Evolutionary conservation across 2,888 invertebrate genomes (phyloP).

Genomic region (Drosophila anomalipes): DNA sequence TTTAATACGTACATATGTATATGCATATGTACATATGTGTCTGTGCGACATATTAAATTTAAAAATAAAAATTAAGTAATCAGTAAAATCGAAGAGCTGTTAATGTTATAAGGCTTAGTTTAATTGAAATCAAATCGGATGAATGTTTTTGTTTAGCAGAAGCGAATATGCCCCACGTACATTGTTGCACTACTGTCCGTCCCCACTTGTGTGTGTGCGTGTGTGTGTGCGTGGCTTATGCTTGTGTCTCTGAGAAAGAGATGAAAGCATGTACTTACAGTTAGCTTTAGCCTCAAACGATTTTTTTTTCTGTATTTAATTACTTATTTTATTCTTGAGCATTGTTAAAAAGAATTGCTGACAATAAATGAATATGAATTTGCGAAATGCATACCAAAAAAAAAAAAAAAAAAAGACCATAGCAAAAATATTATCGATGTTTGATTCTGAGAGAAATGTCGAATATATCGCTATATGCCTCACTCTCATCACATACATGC

Average conservation of each 20-base stretch:
- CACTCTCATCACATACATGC: constrained; percentile 24
- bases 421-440: constrained; percentile 1
- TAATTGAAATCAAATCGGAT: constrained; percentile 29
- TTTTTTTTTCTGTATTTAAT: not conserved
- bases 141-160: constrained; percentile 27
- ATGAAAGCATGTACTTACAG: constrained; percentile 42
- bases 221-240: constrained; percentile 6
- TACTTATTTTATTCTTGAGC: constrained; percentile 17
- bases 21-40: constrained; percentile 23
- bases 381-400: constrained; percentile 40
- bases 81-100: constrained; percentile 39
- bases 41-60: constrained; percentile 17
- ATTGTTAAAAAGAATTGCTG: constrained; percentile 63
- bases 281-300: constrained; percentile 24
- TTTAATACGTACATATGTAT: constrained; percentile 14
- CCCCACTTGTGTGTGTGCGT: constrained; percentile 47
- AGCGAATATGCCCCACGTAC: constrained; percentile 20
- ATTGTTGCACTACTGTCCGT: constrained; percentile 61
- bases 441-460: not conserved
- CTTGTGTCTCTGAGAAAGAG: constrained; percentile 11
- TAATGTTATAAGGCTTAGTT: constrained; percentile 43
- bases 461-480: constrained; percentile 27
- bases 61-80: constrained; percentile 6
- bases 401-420: constrained; percentile 24
- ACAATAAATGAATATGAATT: constrained; percentile 63